Percentiles rank a stretch among this genome's conserved stretches.
Evolutionary conservation across 1,140 invertebrate genomes (phyloP).

Genomic region (Cyclina sinensis): DNA sequence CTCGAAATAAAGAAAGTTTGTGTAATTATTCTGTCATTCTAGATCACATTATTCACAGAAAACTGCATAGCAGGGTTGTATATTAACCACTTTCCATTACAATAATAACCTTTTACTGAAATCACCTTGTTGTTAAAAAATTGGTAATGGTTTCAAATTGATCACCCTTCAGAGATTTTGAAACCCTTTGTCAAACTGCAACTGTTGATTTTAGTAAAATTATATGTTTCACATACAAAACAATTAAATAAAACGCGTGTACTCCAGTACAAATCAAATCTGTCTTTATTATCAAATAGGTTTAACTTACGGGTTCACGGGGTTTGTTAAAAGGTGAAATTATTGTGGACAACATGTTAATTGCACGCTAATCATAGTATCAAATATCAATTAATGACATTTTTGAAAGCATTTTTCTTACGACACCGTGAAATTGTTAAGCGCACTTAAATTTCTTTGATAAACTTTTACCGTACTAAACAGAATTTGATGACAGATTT

Average conservation of each 20-base stretch:
- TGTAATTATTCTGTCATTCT: too few species aligned
- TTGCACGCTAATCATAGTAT: slow-evolving; percentile 35
- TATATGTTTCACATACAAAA: slow-evolving; percentile 27
- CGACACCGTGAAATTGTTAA: slow-evolving; percentile 42
- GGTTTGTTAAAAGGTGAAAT: slow-evolving; percentile 40
- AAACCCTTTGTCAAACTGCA: not conserved
- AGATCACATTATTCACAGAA: too few species aligned
- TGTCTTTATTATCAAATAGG: not conserved
- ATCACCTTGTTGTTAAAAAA: not conserved
- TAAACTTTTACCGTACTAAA: slow-evolving; percentile 20
- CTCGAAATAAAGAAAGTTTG: too few species aligned
- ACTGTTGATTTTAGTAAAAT: slow-evolving; percentile 14
- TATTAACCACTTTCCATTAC: too few species aligned
- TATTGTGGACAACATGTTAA: slow-evolving; percentile 46
- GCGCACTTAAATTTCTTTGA: slow-evolving; percentile 1
- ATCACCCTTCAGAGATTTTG: not conserved
- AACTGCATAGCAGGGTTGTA: too few species aligned
- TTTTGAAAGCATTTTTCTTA: slow-evolving; percentile 18
- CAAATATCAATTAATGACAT: slow-evolving; percentile 18
- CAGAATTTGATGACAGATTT: not conserved
- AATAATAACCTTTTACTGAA: not conserved
- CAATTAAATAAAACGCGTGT: slow-evolving; percentile 27
- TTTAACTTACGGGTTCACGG: slow-evolving; percentile 36
- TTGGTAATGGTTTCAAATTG: slow-evolving; percentile 12
- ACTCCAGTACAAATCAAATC: slow-evolving; percentile 33